phyloP scores from a whole-genome alignment of 53 echinoderm and acorn worm genomes.

The Actinopyga echinites region DNA sequence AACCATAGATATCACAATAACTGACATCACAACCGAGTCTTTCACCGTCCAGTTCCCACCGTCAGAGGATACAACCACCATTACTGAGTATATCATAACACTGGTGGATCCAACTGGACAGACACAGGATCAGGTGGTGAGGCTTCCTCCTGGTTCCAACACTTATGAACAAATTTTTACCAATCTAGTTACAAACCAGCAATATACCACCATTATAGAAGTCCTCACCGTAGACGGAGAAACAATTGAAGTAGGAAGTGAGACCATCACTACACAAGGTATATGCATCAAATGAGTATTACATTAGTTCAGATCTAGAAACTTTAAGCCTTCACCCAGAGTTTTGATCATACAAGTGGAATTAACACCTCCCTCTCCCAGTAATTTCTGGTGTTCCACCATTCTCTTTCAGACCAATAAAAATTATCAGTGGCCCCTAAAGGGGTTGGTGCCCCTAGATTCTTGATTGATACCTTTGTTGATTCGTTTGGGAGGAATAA shows the following conservation, averaged over 20 bases:
- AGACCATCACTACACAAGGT: constrained; percentile 13
- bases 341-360: too few species aligned
- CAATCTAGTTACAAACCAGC: background rate
- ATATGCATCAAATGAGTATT: too few species aligned
- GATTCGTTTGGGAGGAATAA: too few species aligned
- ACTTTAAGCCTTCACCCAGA: too few species aligned
- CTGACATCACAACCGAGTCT: background rate
- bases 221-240: constrained; percentile 6
- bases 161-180: constrained; percentile 1
- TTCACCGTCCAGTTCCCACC: constrained; percentile 10
- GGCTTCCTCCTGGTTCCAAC: background rate
- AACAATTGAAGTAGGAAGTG: background rate
- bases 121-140: background rate
- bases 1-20: background rate
- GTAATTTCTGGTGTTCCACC: too few species aligned
- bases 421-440: too few species aligned
- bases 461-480: too few species aligned
- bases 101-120: constrained; percentile 12
- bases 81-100: constrained; percentile 15
- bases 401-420: too few species aligned
- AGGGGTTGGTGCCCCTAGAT: too few species aligned
- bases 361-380: too few species aligned
- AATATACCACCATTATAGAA: background rate
- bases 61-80: constrained; percentile 10
- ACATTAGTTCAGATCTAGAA: too few species aligned